phyloP scores from a whole-genome alignment of 2,797 vertebrate genomes.

The Eulemur albifrons region DNA sequence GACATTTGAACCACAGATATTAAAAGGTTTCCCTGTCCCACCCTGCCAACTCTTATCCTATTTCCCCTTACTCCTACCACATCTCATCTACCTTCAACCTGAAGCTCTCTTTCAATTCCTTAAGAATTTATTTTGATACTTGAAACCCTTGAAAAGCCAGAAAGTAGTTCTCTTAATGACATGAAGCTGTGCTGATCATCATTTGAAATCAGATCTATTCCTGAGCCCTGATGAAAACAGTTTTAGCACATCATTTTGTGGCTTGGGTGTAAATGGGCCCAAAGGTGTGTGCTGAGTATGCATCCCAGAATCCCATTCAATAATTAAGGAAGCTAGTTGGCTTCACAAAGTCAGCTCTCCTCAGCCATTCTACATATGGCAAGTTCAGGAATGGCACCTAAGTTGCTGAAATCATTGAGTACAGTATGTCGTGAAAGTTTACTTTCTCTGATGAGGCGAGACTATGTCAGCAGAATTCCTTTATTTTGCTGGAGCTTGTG shows the following conservation, averaged over 20 bases:
- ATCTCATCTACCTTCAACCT: background rate
- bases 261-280: background rate
- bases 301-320: slow-evolving; percentile 51
- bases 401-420: slow-evolving; percentile 81
- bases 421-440: slow-evolving; percentile 80
- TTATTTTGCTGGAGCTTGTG: slow-evolving; percentile 54
- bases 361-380: slow-evolving; percentile 75
- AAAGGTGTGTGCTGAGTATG: background rate
- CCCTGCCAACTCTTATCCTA: background rate
- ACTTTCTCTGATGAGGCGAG: slow-evolving; percentile 68
- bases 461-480: slow-evolving; percentile 77
- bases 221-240: background rate
- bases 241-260: slow-evolving; percentile 51
- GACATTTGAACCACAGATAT: background rate
- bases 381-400: slow-evolving; percentile 69
- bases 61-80: background rate
- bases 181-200: background rate
- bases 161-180: background rate
- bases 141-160: background rate
- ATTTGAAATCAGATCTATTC: slow-evolving; percentile 39
- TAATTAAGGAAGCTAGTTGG: slow-evolving; percentile 58
- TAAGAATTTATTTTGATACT: slow-evolving; percentile 23
- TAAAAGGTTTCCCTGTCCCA: background rate
- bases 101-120: background rate
- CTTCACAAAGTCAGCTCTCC: slow-evolving; percentile 74